These are phyloP conservation scores for Sula dactylatra DNA, from an alignment of 2,113 vertebrate species.

Conservation along the genomic window DNA sequence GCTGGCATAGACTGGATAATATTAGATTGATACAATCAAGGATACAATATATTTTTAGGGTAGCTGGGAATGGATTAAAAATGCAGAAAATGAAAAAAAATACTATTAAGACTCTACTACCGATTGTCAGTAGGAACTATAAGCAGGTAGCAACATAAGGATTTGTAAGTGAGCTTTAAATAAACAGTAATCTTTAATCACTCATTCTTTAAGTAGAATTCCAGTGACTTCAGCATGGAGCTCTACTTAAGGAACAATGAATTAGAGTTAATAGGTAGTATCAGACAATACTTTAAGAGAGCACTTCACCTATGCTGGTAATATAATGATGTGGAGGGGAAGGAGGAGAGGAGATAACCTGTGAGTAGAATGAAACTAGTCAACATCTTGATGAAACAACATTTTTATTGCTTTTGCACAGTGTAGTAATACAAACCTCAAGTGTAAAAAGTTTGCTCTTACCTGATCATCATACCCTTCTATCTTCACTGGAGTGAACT, in stretches of 20 bases:
- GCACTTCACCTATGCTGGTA: neutral
- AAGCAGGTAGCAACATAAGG: neutral
- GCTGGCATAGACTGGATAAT: neutral
- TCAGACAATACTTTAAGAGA: neutral
- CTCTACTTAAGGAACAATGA: neutral
- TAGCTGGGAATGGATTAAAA: neutral
- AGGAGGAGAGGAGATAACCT: neutral
- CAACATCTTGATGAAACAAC: neutral
- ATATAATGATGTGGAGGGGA: neutral
- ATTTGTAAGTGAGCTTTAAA: neutral
- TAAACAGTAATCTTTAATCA: neutral
- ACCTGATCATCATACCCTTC: constrained; percentile 90
- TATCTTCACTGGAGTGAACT: constrained; percentile 91
- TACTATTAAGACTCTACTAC: neutral
- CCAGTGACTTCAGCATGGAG: neutral
- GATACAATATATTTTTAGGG: neutral
- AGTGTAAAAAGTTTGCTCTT: constrained; percentile 1
- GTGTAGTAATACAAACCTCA: neutral
- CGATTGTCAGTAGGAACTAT: neutral
- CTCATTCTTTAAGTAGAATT: neutral
- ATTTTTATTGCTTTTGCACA: neutral
- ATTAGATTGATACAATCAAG: neutral
- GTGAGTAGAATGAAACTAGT: neutral
- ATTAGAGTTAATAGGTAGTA: neutral
- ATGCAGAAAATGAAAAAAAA: neutral